Percentiles rank a stretch among this genome's conserved stretches.
Evolutionary conservation across 1,140 invertebrate species (phyloP).

Genomic region (Drosophila lini): DNA sequence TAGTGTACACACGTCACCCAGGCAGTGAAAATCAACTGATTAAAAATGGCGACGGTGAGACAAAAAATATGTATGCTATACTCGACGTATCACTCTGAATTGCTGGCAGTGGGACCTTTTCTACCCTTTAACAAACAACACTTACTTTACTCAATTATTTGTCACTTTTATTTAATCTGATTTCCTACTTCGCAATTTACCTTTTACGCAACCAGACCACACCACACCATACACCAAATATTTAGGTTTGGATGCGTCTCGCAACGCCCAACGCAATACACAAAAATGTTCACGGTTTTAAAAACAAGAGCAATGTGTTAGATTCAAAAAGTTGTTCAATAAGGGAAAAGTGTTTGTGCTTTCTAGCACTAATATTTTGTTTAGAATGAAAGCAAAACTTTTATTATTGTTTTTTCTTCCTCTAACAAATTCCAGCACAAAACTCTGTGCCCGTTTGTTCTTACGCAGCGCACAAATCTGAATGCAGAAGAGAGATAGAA

Average conservation of each 20-base stretch:
- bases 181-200: slow-evolving; percentile 46
- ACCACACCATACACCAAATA: slow-evolving; percentile 45
- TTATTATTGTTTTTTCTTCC: slow-evolving; percentile 84
- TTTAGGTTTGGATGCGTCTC: slow-evolving; percentile 15
- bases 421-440: slow-evolving; percentile 78
- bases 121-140: not conserved
- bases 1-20: slow-evolving; percentile 49
- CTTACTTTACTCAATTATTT: not conserved
- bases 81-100: slow-evolving; percentile 37
- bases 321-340: slow-evolving; percentile 4
- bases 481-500: slow-evolving; percentile 60
- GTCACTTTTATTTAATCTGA: too few species aligned
- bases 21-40: slow-evolving; percentile 66
- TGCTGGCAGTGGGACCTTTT: slow-evolving; percentile 1
- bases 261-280: slow-evolving; percentile 23
- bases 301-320: not conserved
- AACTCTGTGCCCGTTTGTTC: slow-evolving; percentile 64
- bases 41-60: slow-evolving; percentile 80
- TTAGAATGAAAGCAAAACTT: slow-evolving; percentile 71
- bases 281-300: slow-evolving; percentile 4
- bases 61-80: slow-evolving; percentile 68
- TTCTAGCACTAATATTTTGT: slow-evolving; percentile 55
- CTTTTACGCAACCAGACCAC: slow-evolving; percentile 74
- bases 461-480: slow-evolving; percentile 18
- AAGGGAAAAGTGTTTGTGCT: slow-evolving; percentile 2